Evolutionary conservation across 2,113 vertebrate genomes (phyloP), one percentile per base, ranked within the genome.

Genomic region (Oenanthe oenanthe): DNA sequence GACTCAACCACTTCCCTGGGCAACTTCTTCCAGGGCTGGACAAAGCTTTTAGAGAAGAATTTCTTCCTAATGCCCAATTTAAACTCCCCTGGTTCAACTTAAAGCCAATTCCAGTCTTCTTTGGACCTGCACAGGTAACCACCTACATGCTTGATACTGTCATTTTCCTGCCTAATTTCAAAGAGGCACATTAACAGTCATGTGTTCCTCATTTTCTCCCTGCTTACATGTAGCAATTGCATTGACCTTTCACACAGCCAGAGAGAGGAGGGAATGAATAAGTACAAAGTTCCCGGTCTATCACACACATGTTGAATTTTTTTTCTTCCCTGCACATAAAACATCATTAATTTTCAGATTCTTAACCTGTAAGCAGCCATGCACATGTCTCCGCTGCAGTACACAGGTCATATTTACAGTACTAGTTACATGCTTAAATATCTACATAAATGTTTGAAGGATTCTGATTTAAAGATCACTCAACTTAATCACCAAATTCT

Each of bases 161-260:
- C 21, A 89, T 68, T 82, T 54, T 62, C 22, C 62, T 48, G 47
- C 25, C 40, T 62, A 12, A 48, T 62, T 83, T 62, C 34, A 68
- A 62, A 62, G 4, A 54, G 29, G 24, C 25, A 54, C 9, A 48
- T 56, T 42, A 68, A 42, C 24, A 61, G 40, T 26, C 54, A 31
- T 1, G 3, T 26, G 13, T 40, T 53, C n/a, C 47, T 34, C 10
- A 26, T 47, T 60, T 67, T 67, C 50, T 26, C 11, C 13, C 47
- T 54, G 70, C 40, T 68, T 26, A 42, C 13, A 7, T 22, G 48
- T 34, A 61, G 9, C 54, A 68, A 61, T 42, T 40, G 29, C 38
- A 66, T 0, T 36, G 19, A 38, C 32, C 15, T 45, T 53, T 31
- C 1, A 0, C 29, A 58, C 3, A 25, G 61, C 12, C 40, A 61